Evolutionary conservation across 2,888 invertebrate genomes (phyloP).

Genomic region (Agelastica alni): DNA sequence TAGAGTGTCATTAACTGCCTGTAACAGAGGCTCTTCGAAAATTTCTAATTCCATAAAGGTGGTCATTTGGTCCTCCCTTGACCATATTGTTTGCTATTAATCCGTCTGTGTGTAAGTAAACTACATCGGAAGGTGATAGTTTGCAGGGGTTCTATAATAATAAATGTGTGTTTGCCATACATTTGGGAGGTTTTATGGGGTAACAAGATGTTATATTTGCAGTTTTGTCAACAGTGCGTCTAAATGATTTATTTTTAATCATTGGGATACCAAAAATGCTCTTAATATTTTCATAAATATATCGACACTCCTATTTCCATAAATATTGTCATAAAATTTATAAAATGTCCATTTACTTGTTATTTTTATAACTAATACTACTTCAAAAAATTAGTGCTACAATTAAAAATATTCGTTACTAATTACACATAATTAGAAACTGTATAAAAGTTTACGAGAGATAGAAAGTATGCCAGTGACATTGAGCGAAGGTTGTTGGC

Average conservation of each 20-base stretch:
- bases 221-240: not conserved
- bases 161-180: slow-evolving; percentile 25
- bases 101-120: slow-evolving; percentile 39
- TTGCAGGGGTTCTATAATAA: slow-evolving; percentile 32
- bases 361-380: too few species aligned
- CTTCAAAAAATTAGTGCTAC: too few species aligned
- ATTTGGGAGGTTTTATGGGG: slow-evolving; percentile 2
- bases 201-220: slow-evolving; percentile 2
- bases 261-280: too few species aligned
- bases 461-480: too few species aligned
- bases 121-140: slow-evolving; percentile 27
- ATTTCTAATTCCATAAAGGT: slow-evolving; percentile 44
- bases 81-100: slow-evolving; percentile 43
- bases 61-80: slow-evolving; percentile 42
- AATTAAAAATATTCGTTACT: too few species aligned
- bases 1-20: slow-evolving; percentile 38
- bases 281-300: too few species aligned
- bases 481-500: too few species aligned
- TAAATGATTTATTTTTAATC: not conserved
- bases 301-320: too few species aligned
- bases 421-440: too few species aligned
- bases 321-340: too few species aligned
- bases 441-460: too few species aligned
- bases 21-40: slow-evolving; percentile 36
- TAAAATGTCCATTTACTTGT: too few species aligned